Evolutionary conservation across 2,113 vertebrate species (phyloP), one percentile per base, ranked within the genome.

Genomic region (Mesitornis unicolor): DNA sequence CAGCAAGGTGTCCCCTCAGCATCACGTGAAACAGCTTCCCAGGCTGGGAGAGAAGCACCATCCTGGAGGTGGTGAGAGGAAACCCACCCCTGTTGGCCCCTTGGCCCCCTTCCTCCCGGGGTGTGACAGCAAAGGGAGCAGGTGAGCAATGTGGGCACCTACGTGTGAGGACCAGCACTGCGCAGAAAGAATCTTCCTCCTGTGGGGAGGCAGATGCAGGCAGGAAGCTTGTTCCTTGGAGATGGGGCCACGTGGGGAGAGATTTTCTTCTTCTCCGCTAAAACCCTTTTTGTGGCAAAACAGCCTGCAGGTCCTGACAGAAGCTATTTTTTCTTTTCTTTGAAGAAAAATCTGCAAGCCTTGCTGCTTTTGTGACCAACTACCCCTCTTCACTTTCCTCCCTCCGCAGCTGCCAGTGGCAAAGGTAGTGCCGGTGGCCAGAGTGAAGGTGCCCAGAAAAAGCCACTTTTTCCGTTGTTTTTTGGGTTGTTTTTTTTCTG

Each of bases 101-200:
- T 6, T 42, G 22, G 33, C 42, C 29, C 33, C 53, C 28, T 61
- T 38, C 33, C 57, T 35, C 25, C 36, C 1, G 4, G 17, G 28
- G 51, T 17, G 26, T 31, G 47, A 48, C 31, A 63, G 80, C 48
- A 38, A 1, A 3, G 50, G 25, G 33, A 53, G 51, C 82, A 54
- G 48, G 18, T 4, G 24, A 69, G 33, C 40, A 10, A 42, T 0
- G 1, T 3, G 20, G 54, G 29, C 21, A 26, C 36, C 13, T 36
- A 1, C 10, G 28, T 1, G 1, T n/a, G 29, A 64, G 53, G 35
- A 60, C 35, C 35, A 9, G 31, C 43, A 9, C 0, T 0, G 28
- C 9, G 15, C 36, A 57, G 50, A 40, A 60, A 85, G 21, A 43
- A 10, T 38, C 25, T 10, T 69, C 12, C 38, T 79, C 19, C 33